Percentiles rank a stretch among this genome's conserved stretches.
These are phyloP conservation scores for Leptopterna dolabrata DNA, from an alignment of 2,888 invertebrate genomes.

Conservation along the genomic window DNA sequence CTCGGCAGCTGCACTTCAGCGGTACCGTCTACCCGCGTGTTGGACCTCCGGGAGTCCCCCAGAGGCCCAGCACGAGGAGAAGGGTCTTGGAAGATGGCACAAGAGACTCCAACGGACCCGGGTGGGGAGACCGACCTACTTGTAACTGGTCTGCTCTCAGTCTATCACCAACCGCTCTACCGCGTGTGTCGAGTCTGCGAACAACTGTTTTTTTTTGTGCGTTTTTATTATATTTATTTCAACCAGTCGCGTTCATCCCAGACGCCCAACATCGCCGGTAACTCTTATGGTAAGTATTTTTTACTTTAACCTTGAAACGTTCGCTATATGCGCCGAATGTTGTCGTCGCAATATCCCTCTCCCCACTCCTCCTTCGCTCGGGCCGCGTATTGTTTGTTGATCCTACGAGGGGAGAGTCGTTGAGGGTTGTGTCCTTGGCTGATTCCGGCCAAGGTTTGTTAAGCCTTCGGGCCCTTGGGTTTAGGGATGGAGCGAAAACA, in stretches of 20 bases:
- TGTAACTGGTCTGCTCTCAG: conserved; percentile 24
- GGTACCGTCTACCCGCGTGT: not conserved
- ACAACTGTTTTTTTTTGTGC: not conserved
- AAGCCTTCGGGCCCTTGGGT: conserved; percentile 33
- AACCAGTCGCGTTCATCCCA: not conserved
- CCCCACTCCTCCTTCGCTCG: not conserved
- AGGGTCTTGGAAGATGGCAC: not conserved
- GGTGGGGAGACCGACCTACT: conserved; percentile 32
- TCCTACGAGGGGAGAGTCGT: conserved; percentile 14
- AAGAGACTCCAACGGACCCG: not conserved
- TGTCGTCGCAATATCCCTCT: not conserved
- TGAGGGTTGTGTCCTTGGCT: conserved; percentile 34
- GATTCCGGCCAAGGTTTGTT: conserved; percentile 45
- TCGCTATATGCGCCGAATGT: not conserved
- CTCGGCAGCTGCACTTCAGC: not conserved
- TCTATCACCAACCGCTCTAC: conserved; percentile 19
- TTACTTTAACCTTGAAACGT: not conserved
- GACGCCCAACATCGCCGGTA: not conserved
- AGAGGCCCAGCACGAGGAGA: not conserved
- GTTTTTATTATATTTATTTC: not conserved
- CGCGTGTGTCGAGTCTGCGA: not conserved
- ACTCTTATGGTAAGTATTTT: not conserved
- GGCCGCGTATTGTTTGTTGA: conserved; percentile 36
- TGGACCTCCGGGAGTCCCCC: not conserved
- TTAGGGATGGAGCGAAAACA: no score